Conservation (phyloP, 2,113 vertebrate genomes). For the Gadus chalcogrammus region DNA sequence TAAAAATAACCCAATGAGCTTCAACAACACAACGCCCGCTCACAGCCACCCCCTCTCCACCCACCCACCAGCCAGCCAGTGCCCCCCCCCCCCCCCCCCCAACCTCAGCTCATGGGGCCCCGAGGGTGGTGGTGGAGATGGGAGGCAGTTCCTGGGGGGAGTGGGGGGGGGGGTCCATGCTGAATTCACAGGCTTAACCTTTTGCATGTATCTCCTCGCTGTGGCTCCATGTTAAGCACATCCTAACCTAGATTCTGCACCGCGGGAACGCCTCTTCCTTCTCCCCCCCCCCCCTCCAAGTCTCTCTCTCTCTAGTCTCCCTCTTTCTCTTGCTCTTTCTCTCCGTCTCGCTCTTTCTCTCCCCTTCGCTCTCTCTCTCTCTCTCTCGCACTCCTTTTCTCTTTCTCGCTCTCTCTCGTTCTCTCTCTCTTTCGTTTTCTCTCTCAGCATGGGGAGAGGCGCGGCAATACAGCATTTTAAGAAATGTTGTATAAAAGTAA, state of each 20-base stretch:
- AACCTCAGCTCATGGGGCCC: too few species aligned
- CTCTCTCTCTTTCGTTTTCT: constrained; percentile 11
- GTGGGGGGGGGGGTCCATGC: not conserved
- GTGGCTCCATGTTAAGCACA: constrained; percentile 56
- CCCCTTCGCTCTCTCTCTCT: too few species aligned
- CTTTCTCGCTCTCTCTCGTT: constrained; percentile 11
- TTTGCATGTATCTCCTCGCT: constrained; percentile 37
- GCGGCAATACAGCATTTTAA: too few species aligned
- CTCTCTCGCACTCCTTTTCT: constrained; percentile 7
- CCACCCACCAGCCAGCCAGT: too few species aligned
- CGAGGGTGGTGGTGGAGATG: not conserved
- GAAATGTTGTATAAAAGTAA: constrained; percentile 28
- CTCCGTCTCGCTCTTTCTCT: too few species aligned
- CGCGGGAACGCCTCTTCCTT: constrained; percentile 33
- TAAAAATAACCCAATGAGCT: constrained; percentile 67
- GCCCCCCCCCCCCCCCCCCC: too few species aligned
- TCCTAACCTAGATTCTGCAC: constrained; percentile 62
- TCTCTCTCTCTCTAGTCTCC: too few species aligned
- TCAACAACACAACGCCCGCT: constrained; percentile 35
- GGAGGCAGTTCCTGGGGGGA: not conserved
- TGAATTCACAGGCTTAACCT: constrained; percentile 50
- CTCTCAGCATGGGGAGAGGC: constrained; percentile 39
- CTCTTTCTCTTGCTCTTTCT: too few species aligned
- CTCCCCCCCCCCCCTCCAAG: too few species aligned
- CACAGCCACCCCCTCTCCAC: constrained; percentile 3